Evolutionary conservation across 2,113 vertebrate species (phyloP).

Genomic region (Morone saxatilis): DNA sequence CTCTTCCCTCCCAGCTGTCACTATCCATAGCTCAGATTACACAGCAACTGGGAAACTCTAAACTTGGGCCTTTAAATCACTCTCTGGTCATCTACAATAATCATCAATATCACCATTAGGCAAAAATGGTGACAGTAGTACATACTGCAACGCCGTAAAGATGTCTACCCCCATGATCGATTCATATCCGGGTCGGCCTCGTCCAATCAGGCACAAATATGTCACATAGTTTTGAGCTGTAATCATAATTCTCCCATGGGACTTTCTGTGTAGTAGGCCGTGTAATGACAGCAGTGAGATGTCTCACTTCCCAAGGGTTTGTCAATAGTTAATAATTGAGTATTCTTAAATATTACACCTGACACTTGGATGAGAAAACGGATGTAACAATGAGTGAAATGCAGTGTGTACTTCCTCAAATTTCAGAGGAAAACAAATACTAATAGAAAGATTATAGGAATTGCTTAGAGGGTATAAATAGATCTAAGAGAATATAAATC

Average conservation of each 20-base stretch:
- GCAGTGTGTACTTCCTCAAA: too few relatives aligned
- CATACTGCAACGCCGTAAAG: slow-evolving; percentile 15
- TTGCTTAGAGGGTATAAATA: background rate
- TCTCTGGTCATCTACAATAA: slow-evolving; percentile 56
- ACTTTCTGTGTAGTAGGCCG: slow-evolving; percentile 12
- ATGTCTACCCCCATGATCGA: background rate
- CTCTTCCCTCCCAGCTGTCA: slow-evolving; percentile 78
- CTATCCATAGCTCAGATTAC: slow-evolving; percentile 77
- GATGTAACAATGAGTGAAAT: background rate
- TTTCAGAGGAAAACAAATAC: background rate
- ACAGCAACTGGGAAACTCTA: slow-evolving; percentile 69
- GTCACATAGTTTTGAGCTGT: slow-evolving; percentile 16
- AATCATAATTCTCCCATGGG: slow-evolving; percentile 4
- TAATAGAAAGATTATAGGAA: background rate
- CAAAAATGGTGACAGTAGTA: slow-evolving; percentile 26
- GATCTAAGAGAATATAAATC: background rate
- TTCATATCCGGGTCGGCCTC: background rate
- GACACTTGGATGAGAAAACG: background rate
- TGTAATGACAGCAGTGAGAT: slow-evolving; percentile 13
- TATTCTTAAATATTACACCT: background rate
- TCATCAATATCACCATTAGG: slow-evolving; percentile 56
- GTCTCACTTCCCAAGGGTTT: background rate
- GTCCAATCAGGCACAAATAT: slow-evolving; percentile 2
- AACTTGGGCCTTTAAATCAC: slow-evolving; percentile 67
- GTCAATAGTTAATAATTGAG: slow-evolving; percentile 17